Evolutionary conservation across 2,888 invertebrate genomes (phyloP).

Genomic region (Tromatobia lineatoria): DNA sequence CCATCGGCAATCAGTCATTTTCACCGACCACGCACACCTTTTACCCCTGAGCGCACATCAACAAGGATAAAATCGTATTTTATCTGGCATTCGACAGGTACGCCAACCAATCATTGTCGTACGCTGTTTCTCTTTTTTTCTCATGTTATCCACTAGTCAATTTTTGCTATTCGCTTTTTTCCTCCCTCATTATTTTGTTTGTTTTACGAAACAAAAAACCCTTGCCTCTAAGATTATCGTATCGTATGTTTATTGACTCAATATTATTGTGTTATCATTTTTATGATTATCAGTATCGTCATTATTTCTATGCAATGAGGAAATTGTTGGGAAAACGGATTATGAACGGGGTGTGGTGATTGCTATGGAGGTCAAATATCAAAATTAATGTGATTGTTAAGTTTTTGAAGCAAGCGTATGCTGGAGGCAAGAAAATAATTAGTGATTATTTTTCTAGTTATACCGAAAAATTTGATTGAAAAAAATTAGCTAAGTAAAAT

Average conservation of each 20-base stretch:
- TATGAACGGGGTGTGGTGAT: background rate
- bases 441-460: background rate
- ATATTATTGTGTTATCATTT: background rate
- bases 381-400: background rate
- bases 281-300: constrained; percentile 1
- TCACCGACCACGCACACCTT: constrained; percentile 17
- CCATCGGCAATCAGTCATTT: constrained; percentile 22
- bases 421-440: background rate
- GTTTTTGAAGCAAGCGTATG: background rate
- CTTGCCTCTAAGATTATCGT: constrained; percentile 16
- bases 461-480: background rate
- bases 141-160: background rate
- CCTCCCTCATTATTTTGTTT: background rate
- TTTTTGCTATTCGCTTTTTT: background rate
- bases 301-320: background rate
- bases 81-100: background rate
- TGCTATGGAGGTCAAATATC: background rate
- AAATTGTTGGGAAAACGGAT: background rate
- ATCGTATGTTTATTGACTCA: background rate
- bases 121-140: background rate
- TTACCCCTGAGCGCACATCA: background rate
- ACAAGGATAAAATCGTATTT: constrained; percentile 17
- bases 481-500: background rate
- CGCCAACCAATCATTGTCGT: constrained; percentile 9
- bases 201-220: background rate